Conservation (phyloP, 2,113 vertebrate species). For the Heterotilapia buettikoferi region DNA sequence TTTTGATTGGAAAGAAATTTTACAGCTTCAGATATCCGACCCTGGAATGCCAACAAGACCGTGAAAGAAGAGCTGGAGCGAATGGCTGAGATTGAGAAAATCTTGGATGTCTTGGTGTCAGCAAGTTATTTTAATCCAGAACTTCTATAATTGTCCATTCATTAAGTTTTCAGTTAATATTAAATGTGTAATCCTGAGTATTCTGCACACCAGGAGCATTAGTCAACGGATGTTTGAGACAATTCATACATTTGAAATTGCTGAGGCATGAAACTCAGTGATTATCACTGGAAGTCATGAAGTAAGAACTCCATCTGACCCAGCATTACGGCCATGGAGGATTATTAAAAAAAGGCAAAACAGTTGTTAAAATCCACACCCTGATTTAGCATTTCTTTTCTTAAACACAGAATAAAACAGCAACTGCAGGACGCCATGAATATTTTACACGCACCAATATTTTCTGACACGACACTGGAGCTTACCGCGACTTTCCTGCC, state of each 20-base stretch:
- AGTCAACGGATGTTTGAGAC: background rate
- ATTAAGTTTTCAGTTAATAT: background rate
- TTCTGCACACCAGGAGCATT: background rate
- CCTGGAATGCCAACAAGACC: background rate
- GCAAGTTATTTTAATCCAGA: background rate
- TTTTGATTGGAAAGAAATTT: background rate
- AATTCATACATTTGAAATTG: conserved; percentile 20
- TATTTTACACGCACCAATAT: conserved; percentile 47
- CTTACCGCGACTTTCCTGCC: conserved; percentile 8
- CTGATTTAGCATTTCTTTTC: conserved; percentile 11
- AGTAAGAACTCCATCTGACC: conserved; percentile 19
- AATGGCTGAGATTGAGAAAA: background rate
- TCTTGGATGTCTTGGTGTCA: background rate
- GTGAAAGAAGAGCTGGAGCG: background rate
- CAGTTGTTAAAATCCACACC: conserved; percentile 5
- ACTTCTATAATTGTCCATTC: background rate
- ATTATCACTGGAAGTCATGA: conserved; percentile 24
- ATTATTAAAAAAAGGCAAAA: conserved; percentile 15
- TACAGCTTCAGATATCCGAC: background rate
- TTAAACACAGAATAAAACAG: conserved; percentile 1
- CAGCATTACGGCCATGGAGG: background rate
- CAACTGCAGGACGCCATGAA: conserved; percentile 14
- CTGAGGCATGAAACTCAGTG: conserved; percentile 17
- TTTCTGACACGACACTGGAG: conserved; percentile 3
- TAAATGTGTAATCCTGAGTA: background rate